Evolutionary conservation across 2,797 vertebrate genomes (phyloP), one percentile per base, ranked within the genome.

Genomic region (Luscinia megarhynchos): DNA sequence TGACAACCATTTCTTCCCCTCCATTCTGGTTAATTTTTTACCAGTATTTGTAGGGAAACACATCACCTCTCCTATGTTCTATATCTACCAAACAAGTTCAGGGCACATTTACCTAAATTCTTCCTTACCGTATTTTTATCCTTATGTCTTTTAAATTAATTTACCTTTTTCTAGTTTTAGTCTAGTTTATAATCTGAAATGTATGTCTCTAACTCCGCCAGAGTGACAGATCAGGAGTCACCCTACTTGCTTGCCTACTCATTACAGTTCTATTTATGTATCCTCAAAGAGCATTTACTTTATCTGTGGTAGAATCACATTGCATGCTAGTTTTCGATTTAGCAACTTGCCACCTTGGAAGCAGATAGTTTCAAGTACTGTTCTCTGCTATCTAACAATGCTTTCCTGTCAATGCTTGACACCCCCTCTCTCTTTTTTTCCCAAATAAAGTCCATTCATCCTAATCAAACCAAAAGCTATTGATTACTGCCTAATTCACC

Each of bases 301-400:
- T 96, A 97, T 96, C 94, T 90, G 76, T 79, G 91, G 91, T 68
- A 94, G 89, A 94, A 96, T 97, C 93, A 89, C 94, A 84, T 15
- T 67, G 94, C 94, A 86, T 26, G 70, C 74, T 93, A 84, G 91
- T 84, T 96, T 96, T 96, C 22, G 5, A 91, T 95, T 96, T 93
- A 97, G 93, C 93, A 95, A 87, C 92, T 94, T 94, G 68, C 76
- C 92, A 94, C 89, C 87, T 95, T 7, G 0, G 77, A 86, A 90
- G 74, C 43, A 95, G 53, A 90, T 82, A 12, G 61, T 88, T 94
- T 94, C 67, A 91, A 92, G 76, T 63, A 67, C 74, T 54, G 78
- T 62, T 84, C 87, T 90, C 77, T 82, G 63, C 73, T 91, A 87
- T 86, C 70, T 41, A 11, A 88, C 53, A 95, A 67, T 21, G 67